Evolutionary conservation across 1,140 invertebrate genomes (phyloP).

Genomic region (Orius insidiosus): DNA sequence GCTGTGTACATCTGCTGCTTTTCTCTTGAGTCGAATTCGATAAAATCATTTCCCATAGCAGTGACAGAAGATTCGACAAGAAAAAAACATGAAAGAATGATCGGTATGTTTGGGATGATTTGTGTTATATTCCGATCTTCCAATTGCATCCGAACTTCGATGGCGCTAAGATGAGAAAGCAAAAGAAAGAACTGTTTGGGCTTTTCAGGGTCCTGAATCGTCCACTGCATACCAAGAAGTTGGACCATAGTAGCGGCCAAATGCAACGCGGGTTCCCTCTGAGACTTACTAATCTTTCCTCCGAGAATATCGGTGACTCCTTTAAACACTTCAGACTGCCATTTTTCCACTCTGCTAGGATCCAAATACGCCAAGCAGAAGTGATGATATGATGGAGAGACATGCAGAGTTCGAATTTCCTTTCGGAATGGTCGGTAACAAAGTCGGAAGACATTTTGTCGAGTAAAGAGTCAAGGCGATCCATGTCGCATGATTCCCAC

Average conservation of each 20-base stretch:
- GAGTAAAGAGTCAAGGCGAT: slow-evolving; percentile 61
- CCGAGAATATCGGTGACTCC: slow-evolving; percentile 62
- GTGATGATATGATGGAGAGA: slow-evolving; percentile 55
- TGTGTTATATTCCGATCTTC: slow-evolving; percentile 64
- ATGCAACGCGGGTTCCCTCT: slow-evolving; percentile 71
- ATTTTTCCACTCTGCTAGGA: slow-evolving; percentile 28
- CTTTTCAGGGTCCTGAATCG: slow-evolving; percentile 55
- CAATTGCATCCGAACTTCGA: slow-evolving; percentile 82
- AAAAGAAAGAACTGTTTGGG: slow-evolving; percentile 67
- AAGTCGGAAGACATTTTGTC: slow-evolving; percentile 73
- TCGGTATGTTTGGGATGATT: slow-evolving; percentile 51
- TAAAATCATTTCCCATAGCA: slow-evolving; percentile 60
- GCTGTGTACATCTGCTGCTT: slow-evolving; percentile 77
- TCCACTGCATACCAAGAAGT: slow-evolving; percentile 68
- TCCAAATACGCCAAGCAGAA: slow-evolving; percentile 32
- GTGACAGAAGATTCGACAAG: slow-evolving; percentile 65
- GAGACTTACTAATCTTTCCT: slow-evolving; percentile 70
- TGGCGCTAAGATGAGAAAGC: slow-evolving; percentile 67
- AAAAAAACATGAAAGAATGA: slow-evolving; percentile 66
- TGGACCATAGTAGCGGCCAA: slow-evolving; percentile 63
- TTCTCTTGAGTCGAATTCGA: slow-evolving; percentile 74
- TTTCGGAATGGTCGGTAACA: slow-evolving; percentile 65
- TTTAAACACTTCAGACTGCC: slow-evolving; percentile 60
- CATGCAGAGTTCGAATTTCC: slow-evolving; percentile 69
- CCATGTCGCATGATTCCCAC: slow-evolving; percentile 50